A percentile compares a stretch with the other conserved stretches of the same genome.
These are phyloP conservation scores for Sinocyclocheilus rhinocerous DNA, from an alignment of 2,113 vertebrate species.

Conservation along the genomic window DNA sequence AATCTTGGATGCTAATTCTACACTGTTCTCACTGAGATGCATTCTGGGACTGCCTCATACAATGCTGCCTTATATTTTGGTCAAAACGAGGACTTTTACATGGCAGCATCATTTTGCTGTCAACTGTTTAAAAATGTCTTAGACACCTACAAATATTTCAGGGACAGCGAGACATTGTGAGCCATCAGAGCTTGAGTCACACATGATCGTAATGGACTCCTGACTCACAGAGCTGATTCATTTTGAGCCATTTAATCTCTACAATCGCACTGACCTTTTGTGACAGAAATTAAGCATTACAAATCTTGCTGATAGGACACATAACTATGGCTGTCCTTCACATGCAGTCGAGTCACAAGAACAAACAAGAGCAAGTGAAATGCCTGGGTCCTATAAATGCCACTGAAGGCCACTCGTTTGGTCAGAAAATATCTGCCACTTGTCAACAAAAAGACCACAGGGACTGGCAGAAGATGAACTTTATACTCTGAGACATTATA, in stretches of 20 bases:
- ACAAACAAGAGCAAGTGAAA: not conserved
- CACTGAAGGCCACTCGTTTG: not conserved
- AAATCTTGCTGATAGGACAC: not conserved
- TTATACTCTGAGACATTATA: not conserved
- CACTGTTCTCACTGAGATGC: not conserved
- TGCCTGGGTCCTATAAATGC: not conserved
- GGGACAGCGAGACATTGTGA: not conserved
- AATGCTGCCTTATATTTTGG: not conserved
- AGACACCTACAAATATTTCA: not conserved
- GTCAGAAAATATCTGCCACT: constrained; percentile 21
- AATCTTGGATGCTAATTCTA: too few species aligned
- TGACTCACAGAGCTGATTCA: not conserved
- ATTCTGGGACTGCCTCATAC: not conserved
- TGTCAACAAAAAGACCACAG: not conserved
- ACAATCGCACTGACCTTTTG: not conserved
- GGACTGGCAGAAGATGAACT: not conserved
- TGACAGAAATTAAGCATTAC: not conserved
- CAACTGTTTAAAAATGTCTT: constrained; percentile 2
- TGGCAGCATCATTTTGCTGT: not conserved
- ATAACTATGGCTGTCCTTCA: not conserved
- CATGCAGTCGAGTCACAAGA: not conserved
- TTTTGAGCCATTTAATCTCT: constrained; percentile 3
- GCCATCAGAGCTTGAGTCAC: not conserved
- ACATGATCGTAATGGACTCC: not conserved
- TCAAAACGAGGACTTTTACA: not conserved